Conservation (phyloP, 2,113 vertebrate genomes). For the Gymnorhina tibicen region DNA sequence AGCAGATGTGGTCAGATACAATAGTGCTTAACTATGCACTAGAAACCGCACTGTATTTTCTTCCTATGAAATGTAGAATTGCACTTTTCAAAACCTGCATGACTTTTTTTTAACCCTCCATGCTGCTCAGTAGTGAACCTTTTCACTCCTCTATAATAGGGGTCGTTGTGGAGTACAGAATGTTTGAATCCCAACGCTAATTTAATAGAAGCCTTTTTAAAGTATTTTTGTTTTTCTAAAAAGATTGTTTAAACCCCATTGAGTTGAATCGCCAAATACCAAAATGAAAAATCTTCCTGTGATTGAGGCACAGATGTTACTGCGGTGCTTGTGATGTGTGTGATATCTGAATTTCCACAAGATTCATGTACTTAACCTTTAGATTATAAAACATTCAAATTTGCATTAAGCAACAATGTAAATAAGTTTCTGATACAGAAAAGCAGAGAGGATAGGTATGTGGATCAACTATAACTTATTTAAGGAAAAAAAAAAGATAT, state of each 20-base stretch:
- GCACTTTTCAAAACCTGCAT: slow-evolving; percentile 26
- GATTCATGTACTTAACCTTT: slow-evolving; percentile 57
- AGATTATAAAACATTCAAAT: slow-evolving; percentile 51
- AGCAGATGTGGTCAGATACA: slow-evolving; percentile 51
- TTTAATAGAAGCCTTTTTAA: slow-evolving; percentile 34
- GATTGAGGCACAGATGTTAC: slow-evolving; percentile 37
- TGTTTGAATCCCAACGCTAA: slow-evolving; percentile 12
- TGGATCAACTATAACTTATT: not conserved
- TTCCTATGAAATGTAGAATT: slow-evolving; percentile 1
- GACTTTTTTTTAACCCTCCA: slow-evolving; percentile 32
- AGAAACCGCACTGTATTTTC: slow-evolving; percentile 7
- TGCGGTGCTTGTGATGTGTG: not conserved
- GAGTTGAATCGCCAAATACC: slow-evolving; percentile 17
- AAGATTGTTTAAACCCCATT: slow-evolving; percentile 29
- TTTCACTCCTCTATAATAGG: not conserved
- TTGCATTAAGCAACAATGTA: slow-evolving; percentile 36
- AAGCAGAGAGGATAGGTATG: slow-evolving; percentile 8
- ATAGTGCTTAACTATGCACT: slow-evolving; percentile 17
- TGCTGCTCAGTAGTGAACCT: slow-evolving; percentile 9
- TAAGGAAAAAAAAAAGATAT: not conserved
- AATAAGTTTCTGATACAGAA: slow-evolving; percentile 39
- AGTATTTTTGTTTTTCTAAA: slow-evolving; percentile 1
- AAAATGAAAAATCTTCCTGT: slow-evolving; percentile 48
- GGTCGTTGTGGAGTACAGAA: slow-evolving; percentile 11
- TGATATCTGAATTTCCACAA: slow-evolving; percentile 28